These are phyloP conservation scores for Hermodice carunculata DNA, from an alignment of 2,888 invertebrate genomes.

Conservation along the genomic window DNA sequence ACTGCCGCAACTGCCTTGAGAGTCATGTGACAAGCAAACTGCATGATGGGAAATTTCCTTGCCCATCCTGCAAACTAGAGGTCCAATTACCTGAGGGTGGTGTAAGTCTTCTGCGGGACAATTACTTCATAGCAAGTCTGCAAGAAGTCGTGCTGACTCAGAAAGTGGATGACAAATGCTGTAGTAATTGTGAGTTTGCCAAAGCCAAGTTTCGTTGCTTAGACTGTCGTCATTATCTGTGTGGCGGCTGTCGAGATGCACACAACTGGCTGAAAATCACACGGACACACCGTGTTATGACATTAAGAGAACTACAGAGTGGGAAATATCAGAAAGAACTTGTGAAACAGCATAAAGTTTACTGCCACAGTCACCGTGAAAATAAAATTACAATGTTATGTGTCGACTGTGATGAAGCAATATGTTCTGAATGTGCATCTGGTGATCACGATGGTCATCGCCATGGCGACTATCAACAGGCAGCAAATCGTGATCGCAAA, in stretches of 20 bases:
- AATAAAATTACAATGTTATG: constrained; percentile 47
- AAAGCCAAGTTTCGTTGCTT: constrained; percentile 47
- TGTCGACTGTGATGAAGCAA: constrained; percentile 18
- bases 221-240: constrained; percentile 61
- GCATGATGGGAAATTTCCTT: too few relatives aligned
- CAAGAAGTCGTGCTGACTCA: constrained; percentile 43
- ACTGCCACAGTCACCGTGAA: constrained; percentile 47
- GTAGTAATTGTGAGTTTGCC: constrained; percentile 44
- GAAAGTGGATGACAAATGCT: constrained; percentile 22
- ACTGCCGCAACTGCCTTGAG: too few relatives aligned
- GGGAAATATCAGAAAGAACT: constrained; percentile 58
- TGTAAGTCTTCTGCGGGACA: too few relatives aligned
- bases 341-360: constrained; percentile 43
- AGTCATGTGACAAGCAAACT: too few relatives aligned
- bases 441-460: constrained; percentile 47
- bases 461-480: constrained; percentile 12
- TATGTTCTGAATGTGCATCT: constrained; percentile 45
- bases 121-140: constrained; percentile 49
- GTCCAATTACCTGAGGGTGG: too few relatives aligned
- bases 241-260: constrained; percentile 52
- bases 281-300: constrained; percentile 50
- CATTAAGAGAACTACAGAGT: constrained; percentile 47
- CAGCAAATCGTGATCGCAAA: constrained; percentile 11
- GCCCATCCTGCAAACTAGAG: too few relatives aligned
- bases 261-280: constrained; percentile 59